Evolutionary conservation across 2,888 invertebrate species (phyloP), one percentile per base, ranked within the genome.

Genomic region (Troilus luridus): DNA sequence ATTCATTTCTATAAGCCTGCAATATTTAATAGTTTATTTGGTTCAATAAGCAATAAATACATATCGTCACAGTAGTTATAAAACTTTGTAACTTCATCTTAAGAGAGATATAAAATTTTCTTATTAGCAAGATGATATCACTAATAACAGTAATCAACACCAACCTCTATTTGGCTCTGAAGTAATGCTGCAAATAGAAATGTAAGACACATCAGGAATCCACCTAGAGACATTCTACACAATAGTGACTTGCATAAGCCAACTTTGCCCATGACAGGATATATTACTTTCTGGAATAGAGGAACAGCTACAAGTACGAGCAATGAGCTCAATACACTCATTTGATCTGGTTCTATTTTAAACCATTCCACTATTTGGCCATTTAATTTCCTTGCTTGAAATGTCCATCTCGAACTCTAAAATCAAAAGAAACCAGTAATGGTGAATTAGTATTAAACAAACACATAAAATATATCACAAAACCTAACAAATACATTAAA

Each of bases 281-380:
- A 99, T 91, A 99, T 95, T 6, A 95, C 95, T 91, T 96, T 95
- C 94, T 97, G 97, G 93, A 97, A 98, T 0, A 97, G 93, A 0
- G 98, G 98, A 93, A 98, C 98, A 93, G 98, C 96, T 6, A 96
- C 90, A 56, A 98, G 94, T 93, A 98, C 98, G 64, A 98, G 95
- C 9, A 98, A 93, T 0, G 98, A 98, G 94, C 98, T 98, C 3
- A 98, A 94, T 92, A 98, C 97, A 95, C 98, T 98, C 96, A 99
- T 96, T 94, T 99, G 99, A 95, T 99, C 99, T 0, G 99, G 98
- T 93, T 98, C 97, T 41, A 98, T 94, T 0, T 96, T 95, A 94
- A 96, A 97, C 24, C 92, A 95, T 0, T 97, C 97, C 91, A 54
- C 54, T 1, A 98, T 95, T 92, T 96, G 95, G 58, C 98, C 98